Conservation (phyloP, 2,113 vertebrate species). For the Melanerpes aurifrons region DNA sequence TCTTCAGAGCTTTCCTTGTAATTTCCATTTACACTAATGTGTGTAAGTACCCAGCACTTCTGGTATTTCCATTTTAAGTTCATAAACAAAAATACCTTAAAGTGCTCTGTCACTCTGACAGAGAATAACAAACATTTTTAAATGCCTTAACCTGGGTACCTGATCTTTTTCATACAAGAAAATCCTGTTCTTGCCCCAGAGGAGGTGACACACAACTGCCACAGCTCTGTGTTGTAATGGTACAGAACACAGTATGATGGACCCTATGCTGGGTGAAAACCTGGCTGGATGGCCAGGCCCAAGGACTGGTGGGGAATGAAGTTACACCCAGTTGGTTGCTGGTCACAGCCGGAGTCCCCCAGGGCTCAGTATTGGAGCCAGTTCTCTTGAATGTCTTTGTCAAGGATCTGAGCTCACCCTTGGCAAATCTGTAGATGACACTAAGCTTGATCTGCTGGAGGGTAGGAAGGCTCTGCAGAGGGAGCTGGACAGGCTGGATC, state of each 20-base stretch:
- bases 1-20: not conserved
- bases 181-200: not conserved
- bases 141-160: not conserved
- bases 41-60: not conserved
- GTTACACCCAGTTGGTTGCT: too few species aligned
- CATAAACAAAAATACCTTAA: not conserved
- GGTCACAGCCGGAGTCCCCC: too few species aligned
- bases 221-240: not conserved
- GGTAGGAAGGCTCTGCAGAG: too few species aligned
- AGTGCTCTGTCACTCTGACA: not conserved
- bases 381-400: too few species aligned
- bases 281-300: too few species aligned
- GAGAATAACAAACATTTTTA: not conserved
- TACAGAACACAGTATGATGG: accelerated
- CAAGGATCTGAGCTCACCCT: too few species aligned
- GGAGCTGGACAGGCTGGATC: too few species aligned
- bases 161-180: not conserved
- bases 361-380: too few species aligned
- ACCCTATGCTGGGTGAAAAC: too few species aligned
- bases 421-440: too few species aligned
- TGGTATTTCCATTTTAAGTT: not conserved
- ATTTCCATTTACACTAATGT: not conserved
- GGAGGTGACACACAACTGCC: not conserved
- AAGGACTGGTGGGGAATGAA: too few species aligned
- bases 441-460: too few species aligned